A percentile compares a stretch with the other conserved stretches of the same genome.
These are phyloP conservation scores for Asarcornis scutulata DNA, from an alignment of 2,113 vertebrate genomes.

Conservation along the genomic window DNA sequence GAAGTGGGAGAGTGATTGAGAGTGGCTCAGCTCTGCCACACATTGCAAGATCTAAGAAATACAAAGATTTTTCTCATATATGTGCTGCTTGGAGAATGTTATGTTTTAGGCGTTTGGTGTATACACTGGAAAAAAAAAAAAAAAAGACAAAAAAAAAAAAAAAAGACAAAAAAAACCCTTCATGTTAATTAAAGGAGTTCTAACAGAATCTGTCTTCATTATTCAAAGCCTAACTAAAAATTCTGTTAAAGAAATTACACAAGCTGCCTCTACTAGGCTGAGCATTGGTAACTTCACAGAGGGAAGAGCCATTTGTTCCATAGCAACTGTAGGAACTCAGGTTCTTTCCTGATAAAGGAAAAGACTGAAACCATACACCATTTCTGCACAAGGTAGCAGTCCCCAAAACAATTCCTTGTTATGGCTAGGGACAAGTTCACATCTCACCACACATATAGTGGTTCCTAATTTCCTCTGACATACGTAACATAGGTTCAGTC, in stretches of 20 bases:
- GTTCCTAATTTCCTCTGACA: background rate
- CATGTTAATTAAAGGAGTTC: background rate
- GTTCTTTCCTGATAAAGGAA: background rate
- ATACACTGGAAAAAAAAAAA: background rate
- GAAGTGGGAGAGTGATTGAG: no score
- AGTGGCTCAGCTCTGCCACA: no score
- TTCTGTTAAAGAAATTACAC: background rate
- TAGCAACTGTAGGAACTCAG: background rate
- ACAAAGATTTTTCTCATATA: background rate
- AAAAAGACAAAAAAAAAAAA: background rate
- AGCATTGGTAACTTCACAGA: background rate
- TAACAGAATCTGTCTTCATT: background rate
- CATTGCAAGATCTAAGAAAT: background rate
- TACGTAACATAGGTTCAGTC: background rate
- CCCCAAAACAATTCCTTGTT: background rate
- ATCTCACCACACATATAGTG: background rate
- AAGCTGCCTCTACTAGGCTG: background rate
- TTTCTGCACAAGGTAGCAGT: background rate
- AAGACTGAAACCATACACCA: background rate
- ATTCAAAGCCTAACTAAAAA: background rate
- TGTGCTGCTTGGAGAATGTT: background rate
- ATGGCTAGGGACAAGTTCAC: background rate
- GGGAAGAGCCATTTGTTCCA: background rate
- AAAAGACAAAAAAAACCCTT: no score
- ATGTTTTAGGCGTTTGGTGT: background rate